Evolutionary conservation across 2,888 invertebrate genomes (phyloP), one percentile per base, ranked within the genome.

Genomic region (Dascillus cervinus): DNA sequence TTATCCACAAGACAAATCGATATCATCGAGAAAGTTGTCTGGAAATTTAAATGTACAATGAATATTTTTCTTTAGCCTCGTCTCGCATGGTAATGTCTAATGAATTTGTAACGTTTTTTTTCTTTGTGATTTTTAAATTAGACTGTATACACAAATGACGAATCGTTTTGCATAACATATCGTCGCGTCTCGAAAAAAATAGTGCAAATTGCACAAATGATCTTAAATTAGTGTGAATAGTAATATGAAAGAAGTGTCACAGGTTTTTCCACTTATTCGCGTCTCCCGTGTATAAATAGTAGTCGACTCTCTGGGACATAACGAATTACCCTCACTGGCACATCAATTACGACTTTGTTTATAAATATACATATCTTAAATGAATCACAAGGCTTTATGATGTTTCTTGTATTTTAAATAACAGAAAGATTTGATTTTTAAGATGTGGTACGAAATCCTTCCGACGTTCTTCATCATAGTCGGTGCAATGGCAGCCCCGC

Each of bases 381-480:
- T 8, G 8, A 17, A n/a, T n/a, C n/a, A n/a, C n/a, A n/a, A n/a
- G n/a, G n/a, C n/a, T n/a, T n/a, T n/a, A n/a, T n/a, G n/a, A n/a
- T n/a, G n/a, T n/a, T n/a, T n/a, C n/a, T n/a, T n/a, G n/a, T n/a
- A n/a, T n/a, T n/a, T n/a, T n/a, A n/a, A n/a, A n/a, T n/a, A n/a
- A n/a, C n/a, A 17, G 8, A 17, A 6, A 17, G 17, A 17, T 31
- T 37, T 24, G 38, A 27, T 30, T 27, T n/a, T n/a, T n/a, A n/a
- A 28, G 25, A 43, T 43, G 43, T 43, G 44, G 44, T 44, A 32
- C 17, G 44, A 44, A 34, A 40, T 43, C 8, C 12, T 44, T 3
- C 42, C 42, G 4, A 4, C 30, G 5, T 28, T 19, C 20, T 2
- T 17, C 2, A 40, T 43, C 4, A 35, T 44, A 9, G 2, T 13